Evolutionary conservation across 2,797 vertebrate genomes (phyloP).

Genomic region (Eulemur albifrons): DNA sequence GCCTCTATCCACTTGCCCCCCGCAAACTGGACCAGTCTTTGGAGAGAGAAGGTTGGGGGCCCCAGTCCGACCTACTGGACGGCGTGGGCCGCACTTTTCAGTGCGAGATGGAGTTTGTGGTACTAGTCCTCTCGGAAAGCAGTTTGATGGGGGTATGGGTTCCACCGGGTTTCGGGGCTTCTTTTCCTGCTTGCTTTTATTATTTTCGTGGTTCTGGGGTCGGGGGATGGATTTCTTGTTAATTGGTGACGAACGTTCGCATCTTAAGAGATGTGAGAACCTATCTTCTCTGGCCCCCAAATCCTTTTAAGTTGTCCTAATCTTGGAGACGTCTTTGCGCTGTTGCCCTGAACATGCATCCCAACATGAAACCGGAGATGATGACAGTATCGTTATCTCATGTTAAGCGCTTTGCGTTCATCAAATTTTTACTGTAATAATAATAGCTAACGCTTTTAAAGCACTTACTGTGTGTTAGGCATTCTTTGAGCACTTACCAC

Average conservation of each 20-base stretch:
- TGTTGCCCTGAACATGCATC: conserved; percentile 6
- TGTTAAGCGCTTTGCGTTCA: neutral
- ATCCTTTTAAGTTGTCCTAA: neutral
- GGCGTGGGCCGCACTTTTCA: neutral
- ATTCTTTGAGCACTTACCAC: neutral
- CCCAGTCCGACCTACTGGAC: neutral
- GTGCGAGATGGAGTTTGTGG: neutral
- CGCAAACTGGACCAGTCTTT: neutral
- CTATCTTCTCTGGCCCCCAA: neutral
- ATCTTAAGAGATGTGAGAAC: neutral
- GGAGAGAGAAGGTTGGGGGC: neutral
- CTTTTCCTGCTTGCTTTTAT: neutral
- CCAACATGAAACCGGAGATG: neutral
- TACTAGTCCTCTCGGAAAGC: neutral
- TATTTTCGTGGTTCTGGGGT: neutral
- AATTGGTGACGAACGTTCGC: neutral
- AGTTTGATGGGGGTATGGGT: neutral
- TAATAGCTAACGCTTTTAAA: neutral
- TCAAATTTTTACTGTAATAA: neutral
- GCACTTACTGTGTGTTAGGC: neutral
- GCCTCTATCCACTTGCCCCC: neutral
- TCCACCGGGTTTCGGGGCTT: neutral
- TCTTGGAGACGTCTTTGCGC: neutral
- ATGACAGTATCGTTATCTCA: neutral
- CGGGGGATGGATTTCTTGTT: neutral